Conservation (phyloP, 2,113 vertebrate genomes). For the Excalfactoria chinensis region DNA sequence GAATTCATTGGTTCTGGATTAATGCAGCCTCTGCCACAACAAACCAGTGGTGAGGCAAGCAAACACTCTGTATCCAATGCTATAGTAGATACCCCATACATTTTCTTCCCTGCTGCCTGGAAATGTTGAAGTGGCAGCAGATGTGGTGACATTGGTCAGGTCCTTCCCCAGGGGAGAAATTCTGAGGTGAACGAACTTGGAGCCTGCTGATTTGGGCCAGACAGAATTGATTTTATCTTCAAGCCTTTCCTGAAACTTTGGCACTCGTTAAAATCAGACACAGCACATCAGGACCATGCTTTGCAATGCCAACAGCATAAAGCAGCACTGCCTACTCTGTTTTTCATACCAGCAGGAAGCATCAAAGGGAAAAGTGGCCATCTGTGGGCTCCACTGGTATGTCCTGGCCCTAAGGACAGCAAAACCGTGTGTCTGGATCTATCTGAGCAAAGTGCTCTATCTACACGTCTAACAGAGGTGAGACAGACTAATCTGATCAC, state of each 20-base stretch:
- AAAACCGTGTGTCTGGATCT: background rate
- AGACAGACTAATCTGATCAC: background rate
- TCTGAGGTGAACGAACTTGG: background rate
- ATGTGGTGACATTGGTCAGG: background rate
- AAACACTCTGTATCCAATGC: fast-evolving
- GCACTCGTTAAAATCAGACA: background rate
- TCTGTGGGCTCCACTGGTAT: fast-evolving
- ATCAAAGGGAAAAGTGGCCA: background rate
- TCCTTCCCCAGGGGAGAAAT: background rate
- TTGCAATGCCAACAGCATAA: background rate
- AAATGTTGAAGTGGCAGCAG: background rate
- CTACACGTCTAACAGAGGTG: background rate
- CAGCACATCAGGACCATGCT: background rate
- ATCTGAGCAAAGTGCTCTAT: background rate
- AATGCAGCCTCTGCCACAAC: background rate
- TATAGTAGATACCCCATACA: background rate
- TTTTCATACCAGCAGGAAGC: background rate
- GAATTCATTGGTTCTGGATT: background rate
- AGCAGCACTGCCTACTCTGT: background rate
- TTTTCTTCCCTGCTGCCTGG: background rate
- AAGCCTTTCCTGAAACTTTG: background rate
- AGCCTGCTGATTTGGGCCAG: background rate
- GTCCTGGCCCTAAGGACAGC: background rate
- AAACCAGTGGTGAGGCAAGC: background rate
- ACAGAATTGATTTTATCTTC: background rate